A percentile compares a stretch with the other conserved stretches of the same genome.
phyloP scores from a whole-genome alignment of 1,140 invertebrate species.

The Platyura marginata region DNA sequence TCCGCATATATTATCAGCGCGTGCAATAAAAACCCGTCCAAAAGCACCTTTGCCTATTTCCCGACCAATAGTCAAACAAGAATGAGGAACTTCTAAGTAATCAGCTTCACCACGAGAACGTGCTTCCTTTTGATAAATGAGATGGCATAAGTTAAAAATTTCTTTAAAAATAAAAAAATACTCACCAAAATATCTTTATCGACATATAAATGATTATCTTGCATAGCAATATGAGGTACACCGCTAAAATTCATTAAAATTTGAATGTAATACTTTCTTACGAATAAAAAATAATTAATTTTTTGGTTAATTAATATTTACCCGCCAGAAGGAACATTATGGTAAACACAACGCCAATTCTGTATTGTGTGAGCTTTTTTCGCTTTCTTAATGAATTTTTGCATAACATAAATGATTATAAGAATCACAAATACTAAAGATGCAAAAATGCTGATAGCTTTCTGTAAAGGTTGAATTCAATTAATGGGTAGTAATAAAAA shows the following conservation, averaged over 20 bases:
- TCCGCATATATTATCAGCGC: slow-evolving; percentile 28
- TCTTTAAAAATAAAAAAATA: not conserved
- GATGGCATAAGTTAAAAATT: not conserved
- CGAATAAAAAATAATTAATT: not conserved
- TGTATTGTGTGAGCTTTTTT: too few relatives aligned
- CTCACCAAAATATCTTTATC: not conserved
- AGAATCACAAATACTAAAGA: too few relatives aligned
- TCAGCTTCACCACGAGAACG: slow-evolving; percentile 4
- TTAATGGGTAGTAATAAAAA: too few relatives aligned
- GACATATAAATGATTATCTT: not conserved
- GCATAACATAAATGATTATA: too few relatives aligned
- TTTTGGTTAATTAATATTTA: not conserved
- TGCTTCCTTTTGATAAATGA: not conserved
- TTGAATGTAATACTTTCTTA: not conserved
- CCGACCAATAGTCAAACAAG: slow-evolving; percentile 20
- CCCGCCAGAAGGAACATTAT: not conserved
- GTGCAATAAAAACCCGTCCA: slow-evolving; percentile 45
- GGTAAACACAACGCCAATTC: not conserved
- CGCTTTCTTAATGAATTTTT: too few relatives aligned
- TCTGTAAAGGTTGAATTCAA: too few relatives aligned
- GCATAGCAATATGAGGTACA: not conserved
- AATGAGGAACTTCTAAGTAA: slow-evolving; percentile 17
- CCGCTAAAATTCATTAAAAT: not conserved
- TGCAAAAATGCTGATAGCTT: too few relatives aligned
- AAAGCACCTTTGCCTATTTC: slow-evolving; percentile 57